These are phyloP conservation scores for Gallinago stenura DNA, from an alignment of 2,797 vertebrate species.

Conservation along the genomic window DNA sequence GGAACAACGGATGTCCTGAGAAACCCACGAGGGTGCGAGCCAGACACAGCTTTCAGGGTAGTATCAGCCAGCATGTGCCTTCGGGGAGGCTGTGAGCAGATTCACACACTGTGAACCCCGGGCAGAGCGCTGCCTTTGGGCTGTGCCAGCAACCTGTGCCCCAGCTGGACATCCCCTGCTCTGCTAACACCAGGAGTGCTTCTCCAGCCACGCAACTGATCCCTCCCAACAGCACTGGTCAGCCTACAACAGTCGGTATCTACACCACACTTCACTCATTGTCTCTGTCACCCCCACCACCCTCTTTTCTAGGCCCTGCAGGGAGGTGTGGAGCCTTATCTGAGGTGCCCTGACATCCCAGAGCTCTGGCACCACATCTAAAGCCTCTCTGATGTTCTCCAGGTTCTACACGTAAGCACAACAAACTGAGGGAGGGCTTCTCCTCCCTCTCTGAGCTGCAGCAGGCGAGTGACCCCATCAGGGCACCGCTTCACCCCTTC, in stretches of 20 bases:
- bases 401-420: not conserved
- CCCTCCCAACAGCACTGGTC: accelerated
- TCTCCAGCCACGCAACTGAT: not conserved
- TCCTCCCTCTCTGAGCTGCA: not conserved
- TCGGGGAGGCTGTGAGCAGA: not conserved
- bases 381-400: not conserved
- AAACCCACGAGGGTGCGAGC: accelerated
- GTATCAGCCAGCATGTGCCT: accelerated
- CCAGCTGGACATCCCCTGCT: not conserved
- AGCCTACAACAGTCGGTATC: not conserved
- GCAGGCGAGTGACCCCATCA: accelerated
- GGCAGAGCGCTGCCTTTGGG: not conserved
- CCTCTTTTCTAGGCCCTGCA: not conserved
- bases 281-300: not conserved
- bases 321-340: not conserved
- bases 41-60: not conserved
- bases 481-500: not conserved
- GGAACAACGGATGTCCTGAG: not conserved
- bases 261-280: not conserved
- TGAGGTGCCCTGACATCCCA: not conserved
- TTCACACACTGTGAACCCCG: accelerated
- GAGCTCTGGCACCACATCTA: not conserved
- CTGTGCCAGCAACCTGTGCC: not conserved
- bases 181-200: accelerated
- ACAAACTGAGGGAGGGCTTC: not conserved